Conservation (phyloP, 2,888 invertebrate species). For the Coelopa pilipes region DNA sequence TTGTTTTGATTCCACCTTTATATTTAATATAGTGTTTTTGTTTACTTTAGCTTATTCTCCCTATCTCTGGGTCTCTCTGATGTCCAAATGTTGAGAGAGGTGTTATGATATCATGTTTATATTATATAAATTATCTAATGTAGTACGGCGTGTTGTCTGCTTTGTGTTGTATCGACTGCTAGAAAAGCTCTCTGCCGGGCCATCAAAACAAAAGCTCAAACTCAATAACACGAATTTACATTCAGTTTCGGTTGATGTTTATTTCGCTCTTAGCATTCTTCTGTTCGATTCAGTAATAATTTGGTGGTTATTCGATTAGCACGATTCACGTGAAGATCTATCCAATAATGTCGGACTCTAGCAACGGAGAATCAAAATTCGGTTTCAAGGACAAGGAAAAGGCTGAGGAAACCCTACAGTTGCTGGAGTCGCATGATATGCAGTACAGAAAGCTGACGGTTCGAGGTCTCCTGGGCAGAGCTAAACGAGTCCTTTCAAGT, state of each 20-base stretch:
- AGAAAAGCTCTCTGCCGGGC: neutral
- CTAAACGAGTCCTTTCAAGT: conserved; percentile 70
- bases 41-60: no score
- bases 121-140: neutral
- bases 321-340: conserved; percentile 17
- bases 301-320: conserved; percentile 43
- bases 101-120: conserved; percentile 7
- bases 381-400: conserved; percentile 80
- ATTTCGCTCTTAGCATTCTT: neutral
- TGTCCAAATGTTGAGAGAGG: no score
- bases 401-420: conserved; percentile 74
- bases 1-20: no score
- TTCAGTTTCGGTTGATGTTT: neutral
- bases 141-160: neutral
- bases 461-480: conserved; percentile 70
- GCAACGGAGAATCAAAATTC: conserved; percentile 70
- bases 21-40: no score
- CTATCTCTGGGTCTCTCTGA: no score
- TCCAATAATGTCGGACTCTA: conserved; percentile 43
- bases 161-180: neutral
- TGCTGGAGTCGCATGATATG: conserved; percentile 73
- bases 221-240: no score
- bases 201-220: no score
- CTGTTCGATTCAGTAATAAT: conserved; percentile 47
- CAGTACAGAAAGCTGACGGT: conserved; percentile 76